Conservation (phyloP, 2,888 invertebrate species). For the Parnassius orleans region DNA sequence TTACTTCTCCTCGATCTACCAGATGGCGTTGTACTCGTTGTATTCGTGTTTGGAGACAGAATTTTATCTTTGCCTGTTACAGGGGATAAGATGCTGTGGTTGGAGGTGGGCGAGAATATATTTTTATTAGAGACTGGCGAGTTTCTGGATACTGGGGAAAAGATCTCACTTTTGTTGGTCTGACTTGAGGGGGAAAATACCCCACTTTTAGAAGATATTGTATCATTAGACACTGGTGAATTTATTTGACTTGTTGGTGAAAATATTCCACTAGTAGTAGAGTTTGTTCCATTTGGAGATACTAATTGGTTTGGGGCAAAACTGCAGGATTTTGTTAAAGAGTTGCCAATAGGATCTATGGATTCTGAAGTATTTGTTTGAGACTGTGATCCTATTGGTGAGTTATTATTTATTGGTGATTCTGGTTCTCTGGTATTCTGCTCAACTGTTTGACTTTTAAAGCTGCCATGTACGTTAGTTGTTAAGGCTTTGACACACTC, state of each 20-base stretch:
- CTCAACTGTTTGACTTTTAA: slow-evolving; percentile 80
- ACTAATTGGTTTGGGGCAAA: slow-evolving; percentile 69
- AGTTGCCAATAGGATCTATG: slow-evolving; percentile 63
- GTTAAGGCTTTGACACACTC: slow-evolving; percentile 82
- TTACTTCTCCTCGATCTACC: slow-evolving; percentile 80
- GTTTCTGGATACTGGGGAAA: slow-evolving; percentile 72
- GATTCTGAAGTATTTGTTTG: slow-evolving; percentile 69
- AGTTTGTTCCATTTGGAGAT: slow-evolving; percentile 76
- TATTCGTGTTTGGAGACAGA: slow-evolving; percentile 71
- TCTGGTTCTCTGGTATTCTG: slow-evolving; percentile 60
- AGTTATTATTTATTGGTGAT: slow-evolving; percentile 51
- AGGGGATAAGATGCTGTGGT: slow-evolving; percentile 71
- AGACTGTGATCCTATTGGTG: slow-evolving; percentile 66
- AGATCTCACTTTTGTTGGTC: slow-evolving; percentile 75
- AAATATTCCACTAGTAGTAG: slow-evolving; percentile 77
- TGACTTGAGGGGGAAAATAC: slow-evolving; percentile 77
- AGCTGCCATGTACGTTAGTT: slow-evolving; percentile 84
- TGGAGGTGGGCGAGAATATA: slow-evolving; percentile 71
- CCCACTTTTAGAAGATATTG: slow-evolving; percentile 76
- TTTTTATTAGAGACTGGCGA: slow-evolving; percentile 73
- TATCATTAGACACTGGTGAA: slow-evolving; percentile 76
- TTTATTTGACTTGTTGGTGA: slow-evolving; percentile 79
- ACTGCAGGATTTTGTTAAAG: slow-evolving; percentile 63
- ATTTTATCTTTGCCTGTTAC: slow-evolving; percentile 68
- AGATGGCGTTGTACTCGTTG: slow-evolving; percentile 78